These are phyloP conservation scores for fruit fly (Drosophila melanogaster) DNA, from an alignment of 1,140 invertebrate species.

Conservation along the genomic window Release_6_plus_ISO1_MT NT_037436.4:15737501-15738000, in stretches of 20 bases:
- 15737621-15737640: no score
- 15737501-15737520: neutral
- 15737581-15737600: conserved; percentile 31
- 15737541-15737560: conserved; percentile 14
- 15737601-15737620: conserved; percentile 49
- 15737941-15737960: no score
- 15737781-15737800: conserved; percentile 76
- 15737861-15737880: no score
- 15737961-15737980: no score
- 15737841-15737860: conserved; percentile 2
- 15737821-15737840: conserved; percentile 12
- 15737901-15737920: no score
- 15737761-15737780: conserved; percentile 78
- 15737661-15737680: neutral
- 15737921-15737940: no score
- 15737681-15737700: conserved; percentile 22
- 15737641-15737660: neutral
- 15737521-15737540: conserved; percentile 8
- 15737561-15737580: conserved; percentile 37
- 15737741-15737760: conserved; percentile 82
- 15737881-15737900: no score
- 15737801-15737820: conserved; percentile 15
- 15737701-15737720: conserved; percentile 60
- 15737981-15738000: neutral
- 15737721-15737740: conserved; percentile 69